Conservation (phyloP, 2,888 invertebrate species). For the Scaptomyza caliginosa region DNA sequence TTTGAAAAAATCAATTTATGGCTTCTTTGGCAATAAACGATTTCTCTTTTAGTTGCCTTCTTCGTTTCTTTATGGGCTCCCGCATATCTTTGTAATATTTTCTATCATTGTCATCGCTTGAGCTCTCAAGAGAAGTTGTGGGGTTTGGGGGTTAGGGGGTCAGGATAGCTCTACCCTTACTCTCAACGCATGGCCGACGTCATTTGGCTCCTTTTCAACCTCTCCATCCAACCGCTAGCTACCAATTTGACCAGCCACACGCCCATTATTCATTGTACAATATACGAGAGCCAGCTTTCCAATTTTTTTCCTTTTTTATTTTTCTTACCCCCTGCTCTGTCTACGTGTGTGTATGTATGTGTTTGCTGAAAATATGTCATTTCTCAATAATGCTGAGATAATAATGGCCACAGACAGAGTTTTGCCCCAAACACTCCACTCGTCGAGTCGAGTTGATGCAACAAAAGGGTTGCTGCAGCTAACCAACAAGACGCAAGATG, state of each 20-base stretch:
- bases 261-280: constrained; percentile 59
- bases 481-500: background rate
- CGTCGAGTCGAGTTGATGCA: constrained; percentile 2
- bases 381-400: constrained; percentile 55
- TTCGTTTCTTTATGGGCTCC: constrained; percentile 66
- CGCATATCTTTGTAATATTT: constrained; percentile 81
- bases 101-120: constrained; percentile 79
- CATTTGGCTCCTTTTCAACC: constrained; percentile 26
- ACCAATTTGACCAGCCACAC: constrained; percentile 53
- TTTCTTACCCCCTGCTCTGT: background rate
- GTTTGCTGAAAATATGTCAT: constrained; percentile 44
- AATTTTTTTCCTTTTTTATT: too few species aligned
- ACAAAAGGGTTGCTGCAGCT: constrained; percentile 8
- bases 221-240: constrained; percentile 13
- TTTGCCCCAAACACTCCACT: constrained; percentile 15
- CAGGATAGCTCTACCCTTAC: background rate
- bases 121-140: constrained; percentile 35
- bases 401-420: constrained; percentile 35
- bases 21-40: constrained; percentile 81
- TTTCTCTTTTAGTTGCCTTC: constrained; percentile 81
- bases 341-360: constrained; percentile 14
- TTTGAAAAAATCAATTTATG: constrained; percentile 81
- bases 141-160: background rate
- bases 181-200: constrained; percentile 22
- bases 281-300: constrained; percentile 19